Base-by-base conservation (phyloP, 2,797 vertebrate species). In the Muscicapa comitata region DNA sequence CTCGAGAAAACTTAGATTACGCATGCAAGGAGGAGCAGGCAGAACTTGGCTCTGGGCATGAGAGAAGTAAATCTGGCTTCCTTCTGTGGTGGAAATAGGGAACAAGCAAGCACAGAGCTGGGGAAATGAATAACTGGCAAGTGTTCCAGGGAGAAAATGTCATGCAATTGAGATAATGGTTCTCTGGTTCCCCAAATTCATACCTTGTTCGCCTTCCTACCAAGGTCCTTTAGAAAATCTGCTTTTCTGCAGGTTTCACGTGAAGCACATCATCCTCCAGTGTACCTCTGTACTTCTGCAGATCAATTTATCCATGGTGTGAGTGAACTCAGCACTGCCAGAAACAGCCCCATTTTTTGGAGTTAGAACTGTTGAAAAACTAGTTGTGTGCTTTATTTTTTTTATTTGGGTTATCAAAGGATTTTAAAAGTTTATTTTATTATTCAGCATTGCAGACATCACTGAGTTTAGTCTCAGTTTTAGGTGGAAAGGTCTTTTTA, bases 1-100 rank as follows among this genome's bases (percentile, higher is more conserved):
- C 0, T 58, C 0, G 65, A 86, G 81, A 75, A 62, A 84, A 81
- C 76, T 75, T 76, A 47, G 84, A 75, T 86, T 58, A 51, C 6
- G 4, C 47, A 25, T 29, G 31, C 0, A 1, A 92, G 71, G n/a
- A 74, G 48, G 70, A 76, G 18, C 0, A 0, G 74, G 68, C 67
- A 59, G 61, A 42, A 57, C 47, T 43, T 88, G 91, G 61, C 79
- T 95, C 72, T 61, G 66, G 47, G 62, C 43, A 58, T 0, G 4
- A 59, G 51, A 63, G 68, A 74, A 87, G 75, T 68, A 65, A 84
- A 58, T 35, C 77, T 84, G 53, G 13, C 40, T 92, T 96, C 79
- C 33, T 94, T 70, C 51, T 5, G 4, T 33, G 24, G 37, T 2
- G 3, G 72, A 72, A 88, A 53, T 12, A 31, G 50, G 54, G 38